Evolutionary conservation across 92 coral and sea anemone species (phyloP).

Genomic region (Umimayanthus kanabou): DNA sequence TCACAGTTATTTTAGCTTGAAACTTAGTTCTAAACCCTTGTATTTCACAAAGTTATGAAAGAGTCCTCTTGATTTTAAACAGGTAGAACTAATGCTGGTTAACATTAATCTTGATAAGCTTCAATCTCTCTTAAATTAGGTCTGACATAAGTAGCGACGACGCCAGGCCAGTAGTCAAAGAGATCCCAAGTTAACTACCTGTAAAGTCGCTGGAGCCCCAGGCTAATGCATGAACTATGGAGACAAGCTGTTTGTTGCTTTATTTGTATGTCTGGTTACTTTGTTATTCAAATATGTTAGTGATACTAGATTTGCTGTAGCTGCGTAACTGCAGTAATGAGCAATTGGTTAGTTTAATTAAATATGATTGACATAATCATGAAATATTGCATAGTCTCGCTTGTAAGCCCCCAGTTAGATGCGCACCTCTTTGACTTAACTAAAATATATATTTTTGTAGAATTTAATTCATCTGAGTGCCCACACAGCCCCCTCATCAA

Average conservation of each 20-base stretch:
- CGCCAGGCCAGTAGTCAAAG: constrained; percentile 34
- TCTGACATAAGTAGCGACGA: constrained; percentile 34
- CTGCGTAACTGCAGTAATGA: not conserved
- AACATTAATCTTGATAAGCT: constrained; percentile 19
- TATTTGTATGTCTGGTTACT: not conserved
- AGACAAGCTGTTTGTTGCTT: constrained; percentile 22
- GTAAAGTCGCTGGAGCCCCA: constrained; percentile 30
- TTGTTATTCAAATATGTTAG: not conserved
- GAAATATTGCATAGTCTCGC: not conserved
- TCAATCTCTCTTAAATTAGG: constrained; percentile 44
- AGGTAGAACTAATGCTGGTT: constrained; percentile 10
- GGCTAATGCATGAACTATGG: constrained; percentile 36
- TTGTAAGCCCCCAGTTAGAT: not conserved
- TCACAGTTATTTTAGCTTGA: too few relatives aligned
- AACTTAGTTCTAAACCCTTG: too few relatives aligned
- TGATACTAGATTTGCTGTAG: too few relatives aligned
- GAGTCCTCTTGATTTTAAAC: too few relatives aligned
- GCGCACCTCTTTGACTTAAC: not conserved
- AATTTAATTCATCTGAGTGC: not conserved
- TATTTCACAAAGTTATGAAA: too few relatives aligned
- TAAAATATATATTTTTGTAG: too few relatives aligned
- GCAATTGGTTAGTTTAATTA: not conserved
- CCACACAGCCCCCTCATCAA: too few relatives aligned
- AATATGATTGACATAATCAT: not conserved
- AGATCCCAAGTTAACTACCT: constrained; percentile 36